Base-by-base conservation (phyloP, 2,888 invertebrate species). In the Eurytoma californica region DNA sequence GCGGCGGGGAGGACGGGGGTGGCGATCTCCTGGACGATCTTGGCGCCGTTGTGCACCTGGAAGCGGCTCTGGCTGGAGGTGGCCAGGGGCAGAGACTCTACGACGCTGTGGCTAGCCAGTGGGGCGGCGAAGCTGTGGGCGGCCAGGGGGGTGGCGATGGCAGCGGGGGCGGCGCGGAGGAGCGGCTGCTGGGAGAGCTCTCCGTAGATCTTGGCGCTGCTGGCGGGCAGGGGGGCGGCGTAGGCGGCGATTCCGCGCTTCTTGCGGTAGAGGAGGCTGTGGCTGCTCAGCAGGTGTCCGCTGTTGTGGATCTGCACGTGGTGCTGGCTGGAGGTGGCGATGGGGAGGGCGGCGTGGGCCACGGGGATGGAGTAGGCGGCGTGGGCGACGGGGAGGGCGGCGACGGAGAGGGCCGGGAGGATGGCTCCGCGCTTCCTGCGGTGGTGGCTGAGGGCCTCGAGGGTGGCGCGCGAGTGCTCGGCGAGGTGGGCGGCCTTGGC, bases 401-500 rank as follows among this genome's bases (percentile, higher is more conserved):
- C 83, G 80, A 81, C 82, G 81, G 80, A 83, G 84, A 13, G 49
- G 3, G n/a, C 53, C 16, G 53, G 53, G 2, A 30, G n/a, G 53
- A 49, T 14, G 5, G 12, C 2, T 0, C 66, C 82, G 83, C 82
- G 83, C 80, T 83, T 84, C 73, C 79, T 81, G 51, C 81, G 83
- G 72, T 69, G 47, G 61, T 72, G 73, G 67, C 61, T 14, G 53
- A 72, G 73, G 55, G 67, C 72, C 80, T 83, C 79, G 81, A 82
- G 81, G 81, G 83, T 83, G 73, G 80, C 80, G 67, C 90, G 91
- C 68, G 91, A 91, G 86, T 91, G 91, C 39, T 92, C 92, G 78
- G 91, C 91, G 73, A 91, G 89, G 84, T 92, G 92, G 58, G 90
- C 91, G 61, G 91, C 90, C 86, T 91, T 92, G 76, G 92, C 93